A percentile compares a stretch with the other conserved stretches of the same genome.
These are phyloP conservation scores for Selenia dentaria DNA, from an alignment of 2,888 invertebrate genomes.

Conservation along the genomic window DNA sequence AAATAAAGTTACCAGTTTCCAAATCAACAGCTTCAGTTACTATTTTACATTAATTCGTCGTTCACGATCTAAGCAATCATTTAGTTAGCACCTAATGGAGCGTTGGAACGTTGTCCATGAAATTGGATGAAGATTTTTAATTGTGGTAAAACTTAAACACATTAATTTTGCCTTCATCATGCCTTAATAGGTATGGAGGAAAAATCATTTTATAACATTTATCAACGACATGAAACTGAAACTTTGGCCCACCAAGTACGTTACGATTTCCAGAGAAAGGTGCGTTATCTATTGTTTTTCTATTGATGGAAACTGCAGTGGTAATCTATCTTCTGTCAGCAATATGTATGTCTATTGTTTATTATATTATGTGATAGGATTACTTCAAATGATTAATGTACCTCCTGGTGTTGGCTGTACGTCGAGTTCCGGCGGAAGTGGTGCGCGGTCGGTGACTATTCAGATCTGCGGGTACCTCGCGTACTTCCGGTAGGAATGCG, in stretches of 20 bases:
- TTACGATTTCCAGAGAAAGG: background rate
- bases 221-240: background rate
- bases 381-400: constrained; percentile 32
- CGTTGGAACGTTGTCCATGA: background rate
- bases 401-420: constrained; percentile 77
- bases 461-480: constrained; percentile 60
- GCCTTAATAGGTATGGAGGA: background rate
- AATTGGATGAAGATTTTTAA: background rate
- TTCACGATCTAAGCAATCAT: too few relatives aligned
- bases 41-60: too few relatives aligned
- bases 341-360: background rate
- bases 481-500: constrained; percentile 73
- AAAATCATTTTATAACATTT: too few relatives aligned
- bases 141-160: background rate
- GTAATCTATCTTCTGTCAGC: background rate
- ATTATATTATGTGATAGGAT: background rate
- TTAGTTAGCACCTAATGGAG: too few relatives aligned
- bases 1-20: too few relatives aligned
- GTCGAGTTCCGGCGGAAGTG: constrained; percentile 71
- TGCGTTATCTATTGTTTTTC: too few relatives aligned
- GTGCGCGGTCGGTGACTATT: constrained; percentile 68
- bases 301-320: background rate
- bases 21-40: too few relatives aligned
- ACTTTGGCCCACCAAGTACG: too few relatives aligned
- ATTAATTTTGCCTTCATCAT: background rate